Percentiles rank a stretch among this genome's conserved stretches.
Evolutionary conservation across 1,140 invertebrate species (phyloP).

Genomic region (Nebria ingens): DNA sequence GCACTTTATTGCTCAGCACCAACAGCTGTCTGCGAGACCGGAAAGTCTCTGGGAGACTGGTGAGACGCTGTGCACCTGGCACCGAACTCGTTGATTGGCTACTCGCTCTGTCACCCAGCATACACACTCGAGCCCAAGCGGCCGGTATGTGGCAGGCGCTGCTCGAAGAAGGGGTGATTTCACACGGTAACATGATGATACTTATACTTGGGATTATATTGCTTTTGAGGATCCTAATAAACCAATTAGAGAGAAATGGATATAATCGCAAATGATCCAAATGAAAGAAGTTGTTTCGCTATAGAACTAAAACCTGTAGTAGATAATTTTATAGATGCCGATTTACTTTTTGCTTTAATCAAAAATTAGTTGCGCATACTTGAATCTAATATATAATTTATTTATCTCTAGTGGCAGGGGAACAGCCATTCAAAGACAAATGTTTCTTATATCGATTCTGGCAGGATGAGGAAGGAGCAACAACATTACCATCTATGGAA

Average conservation of each 20-base stretch:
- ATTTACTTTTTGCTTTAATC: no score
- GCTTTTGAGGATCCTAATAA: no score
- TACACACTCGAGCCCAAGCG: slow-evolving; percentile 57
- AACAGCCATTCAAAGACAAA: slow-evolving; percentile 77
- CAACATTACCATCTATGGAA: slow-evolving; percentile 39
- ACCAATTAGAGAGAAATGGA: no score
- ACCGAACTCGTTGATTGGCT: slow-evolving; percentile 75
- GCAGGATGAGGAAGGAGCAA: slow-evolving; percentile 53
- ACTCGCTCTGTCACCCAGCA: slow-evolving; percentile 41
- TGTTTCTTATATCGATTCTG: slow-evolving; percentile 73
- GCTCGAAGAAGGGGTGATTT: slow-evolving; percentile 70
- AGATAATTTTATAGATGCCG: no score
- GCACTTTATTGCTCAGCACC: slow-evolving; percentile 55
- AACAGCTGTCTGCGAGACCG: slow-evolving; percentile 46
- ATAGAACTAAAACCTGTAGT: no score
- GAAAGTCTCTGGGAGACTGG: slow-evolving; percentile 45
- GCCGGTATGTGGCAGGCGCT: slow-evolving; percentile 76
- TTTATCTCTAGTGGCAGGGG: slow-evolving; percentile 47
- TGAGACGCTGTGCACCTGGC: slow-evolving; percentile 46
- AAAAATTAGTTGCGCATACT: no score
- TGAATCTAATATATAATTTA: slow-evolving; percentile 8
- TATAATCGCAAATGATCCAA: no score
- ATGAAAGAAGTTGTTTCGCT: no score
- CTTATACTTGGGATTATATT: no score
- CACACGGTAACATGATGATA: slow-evolving; percentile 68